Base-by-base conservation (phyloP, 2,797 vertebrate species). In the Cirrhinus mrigala region DNA sequence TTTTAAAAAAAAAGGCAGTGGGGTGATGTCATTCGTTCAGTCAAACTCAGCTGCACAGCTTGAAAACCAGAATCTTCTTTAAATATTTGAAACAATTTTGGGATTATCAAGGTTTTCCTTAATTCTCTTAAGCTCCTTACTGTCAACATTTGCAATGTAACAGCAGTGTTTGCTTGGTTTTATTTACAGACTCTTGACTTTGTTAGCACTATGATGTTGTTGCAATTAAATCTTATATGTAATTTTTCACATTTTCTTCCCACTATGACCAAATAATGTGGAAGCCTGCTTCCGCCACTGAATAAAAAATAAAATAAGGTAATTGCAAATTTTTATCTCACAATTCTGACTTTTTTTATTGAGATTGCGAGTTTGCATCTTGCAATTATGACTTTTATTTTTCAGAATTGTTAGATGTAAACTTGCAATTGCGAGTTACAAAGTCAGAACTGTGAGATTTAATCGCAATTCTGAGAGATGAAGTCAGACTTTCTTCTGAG, bases 41-140 rank as follows among this genome's bases (percentile, higher is more conserved):
- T 58, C 16, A 71, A 81, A 71, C 3, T 58, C 22, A 44, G 4
- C 50, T 8, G 66, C 66, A 58, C 52, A 58, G 66, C n/a, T 81
- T 14, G 4, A 58, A 71, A 40, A 46, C 11, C 37, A 46, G 40
- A 20, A 46, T 64, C 8, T 58, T n/a, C 11, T 46, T n/a, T 24
- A 50, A 48, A 62, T 33, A 16, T 56, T 40, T n/a, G 8, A 24
- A 69, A 52, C 10, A 44, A 24, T 71, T 58, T 58, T 71, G 9
- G 52, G 52, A 73, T 73, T 73, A 33, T 73, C 22, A 44, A 10
- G 44, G 33, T 40, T 44, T 44, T 29, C 24, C 33, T 44, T 70
- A 70, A 56, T 81, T 54, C 33, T 40, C 15, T 71, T 81, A 70
- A 58, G 68, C 52, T 82, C 24, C 37, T 71, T 46, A 58, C 4